These are phyloP conservation scores for Girardinichthys multiradiatus DNA, from an alignment of 2,113 vertebrate genomes.

Conservation along the genomic window DNA sequence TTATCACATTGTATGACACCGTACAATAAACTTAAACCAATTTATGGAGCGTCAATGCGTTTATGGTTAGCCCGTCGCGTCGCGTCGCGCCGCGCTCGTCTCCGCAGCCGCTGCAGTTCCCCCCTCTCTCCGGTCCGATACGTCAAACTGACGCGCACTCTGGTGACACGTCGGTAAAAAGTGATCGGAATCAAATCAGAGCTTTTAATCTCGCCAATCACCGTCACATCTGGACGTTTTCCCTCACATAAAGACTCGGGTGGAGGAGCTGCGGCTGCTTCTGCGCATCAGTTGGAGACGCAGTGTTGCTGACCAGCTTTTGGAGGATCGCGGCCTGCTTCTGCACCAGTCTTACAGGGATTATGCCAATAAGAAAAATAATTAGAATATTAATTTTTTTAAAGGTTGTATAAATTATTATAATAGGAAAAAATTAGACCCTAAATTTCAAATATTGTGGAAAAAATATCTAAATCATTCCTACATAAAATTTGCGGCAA, in stretches of 20 bases:
- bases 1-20: constrained; percentile 78
- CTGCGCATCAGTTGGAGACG: not conserved
- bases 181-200: constrained; percentile 77
- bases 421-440: not conserved
- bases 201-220: constrained; percentile 79
- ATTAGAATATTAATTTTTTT: too few relatives aligned
- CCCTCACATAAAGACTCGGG: constrained; percentile 69
- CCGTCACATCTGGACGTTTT: constrained; percentile 68
- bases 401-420: not conserved
- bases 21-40: constrained; percentile 81
- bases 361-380: too few relatives aligned
- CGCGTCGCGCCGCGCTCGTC: constrained; percentile 23
- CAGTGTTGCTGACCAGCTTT: not conserved
- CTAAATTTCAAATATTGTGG: not conserved
- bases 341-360: not conserved
- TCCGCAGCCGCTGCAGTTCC: constrained; percentile 42
- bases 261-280: constrained; percentile 29
- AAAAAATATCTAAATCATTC: not conserved
- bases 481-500: not conserved
- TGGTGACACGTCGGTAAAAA: constrained; percentile 72
- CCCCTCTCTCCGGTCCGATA: constrained; percentile 61
- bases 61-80: constrained; percentile 69
- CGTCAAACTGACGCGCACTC: constrained; percentile 69
- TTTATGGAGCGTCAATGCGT: constrained; percentile 75
- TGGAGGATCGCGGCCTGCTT: not conserved